These are phyloP conservation scores for Noctuana brunneofusca DNA, from an alignment of 2,888 invertebrate genomes.

Conservation along the genomic window DNA sequence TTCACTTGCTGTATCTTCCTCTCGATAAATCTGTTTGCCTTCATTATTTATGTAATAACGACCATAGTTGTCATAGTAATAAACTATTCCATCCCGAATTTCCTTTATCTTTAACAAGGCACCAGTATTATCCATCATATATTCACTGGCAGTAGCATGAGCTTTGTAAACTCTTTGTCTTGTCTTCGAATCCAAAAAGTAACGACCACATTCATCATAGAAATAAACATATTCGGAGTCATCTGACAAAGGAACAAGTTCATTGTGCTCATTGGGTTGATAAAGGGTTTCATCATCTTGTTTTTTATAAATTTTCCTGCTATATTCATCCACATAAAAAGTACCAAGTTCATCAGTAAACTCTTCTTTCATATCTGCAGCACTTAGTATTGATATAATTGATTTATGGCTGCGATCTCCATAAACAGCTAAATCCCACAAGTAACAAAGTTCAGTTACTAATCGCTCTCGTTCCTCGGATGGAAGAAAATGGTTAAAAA, in stretches of 20 bases:
- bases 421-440: conserved; percentile 69
- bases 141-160: conserved; percentile 67
- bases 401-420: conserved; percentile 65
- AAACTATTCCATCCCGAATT: conserved; percentile 61
- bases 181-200: conserved; percentile 60
- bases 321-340: conserved; percentile 65
- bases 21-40: conserved; percentile 73
- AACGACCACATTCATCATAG: conserved; percentile 75
- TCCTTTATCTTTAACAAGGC: conserved; percentile 68
- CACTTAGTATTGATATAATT: conserved; percentile 71
- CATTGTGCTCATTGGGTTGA: conserved; percentile 66
- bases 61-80: conserved; percentile 71
- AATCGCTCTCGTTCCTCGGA: conserved; percentile 62
- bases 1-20: conserved; percentile 65
- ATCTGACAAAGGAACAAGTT: conserved; percentile 66
- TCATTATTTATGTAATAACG: conserved; percentile 67
- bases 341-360: conserved; percentile 69
- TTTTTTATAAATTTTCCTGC: conserved; percentile 70
- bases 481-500: conserved; percentile 70
- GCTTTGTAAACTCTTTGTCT: conserved; percentile 71
- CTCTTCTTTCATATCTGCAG: conserved; percentile 64
- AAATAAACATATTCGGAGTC: conserved; percentile 64
- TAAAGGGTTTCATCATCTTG: conserved; percentile 58
- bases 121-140: conserved; percentile 71
- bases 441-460: conserved; percentile 66